phyloP scores from a whole-genome alignment of 92 coral and sea anemone species.

The Virgularia gustaviana region DNA sequence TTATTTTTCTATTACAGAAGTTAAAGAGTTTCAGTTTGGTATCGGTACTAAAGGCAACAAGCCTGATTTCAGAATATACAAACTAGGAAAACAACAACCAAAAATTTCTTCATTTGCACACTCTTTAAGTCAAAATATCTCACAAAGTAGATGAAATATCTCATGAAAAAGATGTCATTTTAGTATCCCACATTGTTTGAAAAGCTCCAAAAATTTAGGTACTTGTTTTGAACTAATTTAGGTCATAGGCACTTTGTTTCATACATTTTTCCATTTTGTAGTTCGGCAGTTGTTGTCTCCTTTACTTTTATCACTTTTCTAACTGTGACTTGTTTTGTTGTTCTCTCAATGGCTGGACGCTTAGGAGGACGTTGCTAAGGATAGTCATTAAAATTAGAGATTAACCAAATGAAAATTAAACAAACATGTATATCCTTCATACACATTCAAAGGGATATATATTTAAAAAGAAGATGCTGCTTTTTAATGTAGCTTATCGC shows the following conservation, averaged over 20 bases:
- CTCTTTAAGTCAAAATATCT: no score
- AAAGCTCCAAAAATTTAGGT: no score
- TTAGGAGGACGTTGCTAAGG: slow-evolving; percentile 81
- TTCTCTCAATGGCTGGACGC: slow-evolving; percentile 67
- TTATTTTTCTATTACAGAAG: background rate
- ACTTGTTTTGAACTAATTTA: no score
- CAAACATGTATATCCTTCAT: background rate
- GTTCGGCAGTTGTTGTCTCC: slow-evolving; percentile 51
- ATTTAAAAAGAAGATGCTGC: background rate
- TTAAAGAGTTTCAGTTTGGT: background rate
- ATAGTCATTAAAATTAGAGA: no score
- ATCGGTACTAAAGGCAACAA: no score
- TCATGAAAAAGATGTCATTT: no score
- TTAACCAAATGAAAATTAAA: no score
- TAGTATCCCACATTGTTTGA: no score
- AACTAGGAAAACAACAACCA: no score
- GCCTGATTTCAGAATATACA: no score
- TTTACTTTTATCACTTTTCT: slow-evolving; percentile 66
- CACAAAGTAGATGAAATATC: no score
- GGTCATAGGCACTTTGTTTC: background rate
- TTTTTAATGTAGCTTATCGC: background rate
- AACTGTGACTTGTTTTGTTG: slow-evolving; percentile 65
- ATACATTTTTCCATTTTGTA: slow-evolving; percentile 69
- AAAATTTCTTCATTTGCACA: no score
- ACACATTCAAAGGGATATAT: background rate